These are phyloP conservation scores for Notolepis coatsorum DNA, from an alignment of 2,797 vertebrate species.

Conservation along the genomic window DNA sequence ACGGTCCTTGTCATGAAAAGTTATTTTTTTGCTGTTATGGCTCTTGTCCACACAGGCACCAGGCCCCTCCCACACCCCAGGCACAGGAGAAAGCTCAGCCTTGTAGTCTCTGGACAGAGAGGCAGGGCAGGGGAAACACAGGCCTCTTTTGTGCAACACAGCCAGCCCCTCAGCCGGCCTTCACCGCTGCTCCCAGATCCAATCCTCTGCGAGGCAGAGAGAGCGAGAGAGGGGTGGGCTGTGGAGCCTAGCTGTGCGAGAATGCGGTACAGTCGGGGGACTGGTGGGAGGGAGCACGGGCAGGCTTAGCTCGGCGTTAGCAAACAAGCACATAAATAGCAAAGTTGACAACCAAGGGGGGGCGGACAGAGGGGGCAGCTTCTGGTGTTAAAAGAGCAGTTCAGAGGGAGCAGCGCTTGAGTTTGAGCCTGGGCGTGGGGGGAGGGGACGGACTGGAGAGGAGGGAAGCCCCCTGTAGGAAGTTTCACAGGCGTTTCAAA, in stretches of 20 bases:
- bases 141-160: slow-evolving; percentile 76
- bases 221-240: slow-evolving; percentile 36
- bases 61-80: slow-evolving; percentile 62
- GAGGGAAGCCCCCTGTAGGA: slow-evolving; percentile 43
- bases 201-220: slow-evolving; percentile 25
- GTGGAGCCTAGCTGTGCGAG: slow-evolving; percentile 61
- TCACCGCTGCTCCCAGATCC: slow-evolving; percentile 49
- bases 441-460: slow-evolving; percentile 56
- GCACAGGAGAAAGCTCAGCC: slow-evolving; percentile 74
- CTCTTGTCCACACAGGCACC: slow-evolving; percentile 39
- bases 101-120: slow-evolving; percentile 76
- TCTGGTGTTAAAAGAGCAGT: slow-evolving; percentile 65
- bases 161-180: slow-evolving; percentile 62
- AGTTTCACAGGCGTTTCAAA: slow-evolving; percentile 69
- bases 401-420: slow-evolving; percentile 53
- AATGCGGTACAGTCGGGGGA: slow-evolving; percentile 36
- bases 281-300: slow-evolving; percentile 41
- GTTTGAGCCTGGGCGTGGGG: slow-evolving; percentile 55
- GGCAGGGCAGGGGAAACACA: slow-evolving; percentile 76
- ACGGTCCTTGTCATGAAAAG: slow-evolving; percentile 53
- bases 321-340: slow-evolving; percentile 80
- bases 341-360: slow-evolving; percentile 60
- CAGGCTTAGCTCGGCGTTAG: slow-evolving; percentile 62
- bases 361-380: slow-evolving; percentile 33
- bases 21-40: slow-evolving; percentile 50